phyloP scores from a whole-genome alignment of 2,888 invertebrate genomes.

The Synanthedon formicaeformis region DNA sequence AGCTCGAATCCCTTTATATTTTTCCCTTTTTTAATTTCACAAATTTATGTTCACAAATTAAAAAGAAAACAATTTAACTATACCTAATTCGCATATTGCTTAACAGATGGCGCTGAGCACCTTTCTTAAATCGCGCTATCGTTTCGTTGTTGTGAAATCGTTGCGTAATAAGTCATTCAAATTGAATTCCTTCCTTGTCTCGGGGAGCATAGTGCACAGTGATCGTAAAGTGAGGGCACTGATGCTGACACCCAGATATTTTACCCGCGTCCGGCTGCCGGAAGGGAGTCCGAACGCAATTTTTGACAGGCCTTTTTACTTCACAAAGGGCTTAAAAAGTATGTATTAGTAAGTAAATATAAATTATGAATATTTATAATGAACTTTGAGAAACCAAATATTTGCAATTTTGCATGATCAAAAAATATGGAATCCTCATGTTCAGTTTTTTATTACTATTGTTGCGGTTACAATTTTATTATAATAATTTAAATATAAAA shows the following conservation, averaged over 20 bases:
- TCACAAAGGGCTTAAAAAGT: conserved; percentile 43
- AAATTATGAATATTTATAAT: no score
- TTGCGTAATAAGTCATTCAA: neutral
- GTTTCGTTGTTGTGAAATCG: conserved; percentile 2
- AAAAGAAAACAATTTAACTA: no score
- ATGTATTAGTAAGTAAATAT: no score
- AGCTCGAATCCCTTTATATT: no score
- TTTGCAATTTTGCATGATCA: no score
- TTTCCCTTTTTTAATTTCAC: no score
- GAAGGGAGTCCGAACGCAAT: conserved; percentile 76
- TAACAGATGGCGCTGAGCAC: conserved; percentile 42
- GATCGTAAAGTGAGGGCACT: conserved; percentile 89
- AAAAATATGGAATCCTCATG: no score
- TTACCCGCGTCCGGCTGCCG: conserved; percentile 71
- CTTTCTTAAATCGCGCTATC: conserved; percentile 29
- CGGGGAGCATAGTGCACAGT: conserved; percentile 88
- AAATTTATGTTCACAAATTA: no score
- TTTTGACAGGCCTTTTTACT: conserved; percentile 83
- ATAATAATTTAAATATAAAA: no score
- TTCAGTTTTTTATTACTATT: no score
- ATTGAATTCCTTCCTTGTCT: conserved; percentile 77
- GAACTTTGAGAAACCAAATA: no score
- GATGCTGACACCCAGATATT: conserved; percentile 81
- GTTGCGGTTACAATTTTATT: no score
- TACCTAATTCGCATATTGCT: neutral